Evolutionary conservation across 2,888 invertebrate species (phyloP).

Genomic region (Pocota personata): DNA sequence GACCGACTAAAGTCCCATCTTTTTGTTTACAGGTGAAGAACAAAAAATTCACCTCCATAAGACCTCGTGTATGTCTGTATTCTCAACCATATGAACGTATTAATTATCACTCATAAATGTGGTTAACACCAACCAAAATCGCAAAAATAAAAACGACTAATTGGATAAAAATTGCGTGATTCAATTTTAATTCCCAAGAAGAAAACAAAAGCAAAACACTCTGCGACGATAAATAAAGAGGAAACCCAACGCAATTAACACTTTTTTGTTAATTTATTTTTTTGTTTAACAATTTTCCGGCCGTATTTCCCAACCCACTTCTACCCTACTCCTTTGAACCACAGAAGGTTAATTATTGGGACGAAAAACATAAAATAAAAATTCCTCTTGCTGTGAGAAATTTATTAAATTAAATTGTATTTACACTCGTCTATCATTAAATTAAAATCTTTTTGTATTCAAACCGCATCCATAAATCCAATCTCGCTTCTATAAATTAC

Average conservation of each 20-base stretch:
- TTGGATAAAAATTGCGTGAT: slow-evolving; percentile 19
- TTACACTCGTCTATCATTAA: slow-evolving; percentile 26
- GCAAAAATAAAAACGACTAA: not conserved
- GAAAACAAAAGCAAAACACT: not conserved
- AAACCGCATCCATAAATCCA: slow-evolving; percentile 15
- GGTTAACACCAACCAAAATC: not conserved
- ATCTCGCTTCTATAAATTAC: slow-evolving; percentile 11
- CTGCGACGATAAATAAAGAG: not conserved
- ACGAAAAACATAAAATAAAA: slow-evolving; percentile 6
- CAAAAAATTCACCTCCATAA: too few relatives aligned
- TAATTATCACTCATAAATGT: not conserved
- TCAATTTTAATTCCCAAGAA: slow-evolving; percentile 3
- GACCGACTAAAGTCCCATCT: too few relatives aligned
- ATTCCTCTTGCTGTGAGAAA: slow-evolving; percentile 9
- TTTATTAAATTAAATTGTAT: slow-evolving; percentile 21
- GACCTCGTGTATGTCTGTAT: too few relatives aligned
- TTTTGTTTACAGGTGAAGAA: too few relatives aligned
- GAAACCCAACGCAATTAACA: slow-evolving; percentile 17
- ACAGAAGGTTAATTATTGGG: not conserved
- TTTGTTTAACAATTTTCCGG: not conserved
- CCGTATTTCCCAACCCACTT: not conserved
- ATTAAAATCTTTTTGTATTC: slow-evolving; percentile 33
- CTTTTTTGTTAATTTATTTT: slow-evolving; percentile 14
- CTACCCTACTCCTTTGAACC: not conserved
- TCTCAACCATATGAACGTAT: not conserved